phyloP scores from a whole-genome alignment of 2,797 vertebrate genomes.

The Crax fasciolata region DNA sequence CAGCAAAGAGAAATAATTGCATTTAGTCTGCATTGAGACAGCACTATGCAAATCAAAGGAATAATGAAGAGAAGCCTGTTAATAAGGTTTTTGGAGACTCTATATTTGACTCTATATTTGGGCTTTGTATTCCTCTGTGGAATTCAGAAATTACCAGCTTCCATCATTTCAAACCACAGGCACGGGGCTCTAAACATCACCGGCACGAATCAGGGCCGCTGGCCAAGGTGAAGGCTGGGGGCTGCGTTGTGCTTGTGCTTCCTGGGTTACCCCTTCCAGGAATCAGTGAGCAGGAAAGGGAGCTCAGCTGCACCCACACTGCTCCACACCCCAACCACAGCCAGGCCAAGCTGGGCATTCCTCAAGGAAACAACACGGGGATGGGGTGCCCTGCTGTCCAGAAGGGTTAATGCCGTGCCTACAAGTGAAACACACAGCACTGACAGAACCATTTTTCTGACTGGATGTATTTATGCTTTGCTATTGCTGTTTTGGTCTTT shows the following conservation, averaged over 20 bases:
- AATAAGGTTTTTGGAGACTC: neutral
- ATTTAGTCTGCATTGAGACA: constrained; percentile 34
- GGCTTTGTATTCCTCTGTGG: neutral
- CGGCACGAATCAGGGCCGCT: rapidly evolving
- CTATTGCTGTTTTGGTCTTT: neutral
- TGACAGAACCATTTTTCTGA: rapidly evolving
- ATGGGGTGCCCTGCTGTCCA: neutral
- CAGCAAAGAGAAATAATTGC: constrained; percentile 41
- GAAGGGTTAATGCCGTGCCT: neutral
- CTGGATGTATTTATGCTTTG: neutral
- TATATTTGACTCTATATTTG: neutral
- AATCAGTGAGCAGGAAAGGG: neutral
- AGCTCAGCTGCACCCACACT: neutral
- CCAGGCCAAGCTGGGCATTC: rapidly evolving
- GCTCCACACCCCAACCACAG: neutral
- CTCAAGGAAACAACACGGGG: rapidly evolving
- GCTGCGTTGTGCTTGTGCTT: neutral
- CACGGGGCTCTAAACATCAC: neutral
- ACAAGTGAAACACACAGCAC: rapidly evolving
- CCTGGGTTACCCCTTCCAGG: neutral
- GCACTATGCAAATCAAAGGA: constrained; percentile 45
- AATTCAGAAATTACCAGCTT: neutral
- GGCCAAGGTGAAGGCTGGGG: neutral
- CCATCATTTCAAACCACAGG: neutral
- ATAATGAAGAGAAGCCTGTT: constrained; percentile 53